Conservation (phyloP, 2,797 vertebrate genomes). For the Typhlichthys subterraneus region DNA sequence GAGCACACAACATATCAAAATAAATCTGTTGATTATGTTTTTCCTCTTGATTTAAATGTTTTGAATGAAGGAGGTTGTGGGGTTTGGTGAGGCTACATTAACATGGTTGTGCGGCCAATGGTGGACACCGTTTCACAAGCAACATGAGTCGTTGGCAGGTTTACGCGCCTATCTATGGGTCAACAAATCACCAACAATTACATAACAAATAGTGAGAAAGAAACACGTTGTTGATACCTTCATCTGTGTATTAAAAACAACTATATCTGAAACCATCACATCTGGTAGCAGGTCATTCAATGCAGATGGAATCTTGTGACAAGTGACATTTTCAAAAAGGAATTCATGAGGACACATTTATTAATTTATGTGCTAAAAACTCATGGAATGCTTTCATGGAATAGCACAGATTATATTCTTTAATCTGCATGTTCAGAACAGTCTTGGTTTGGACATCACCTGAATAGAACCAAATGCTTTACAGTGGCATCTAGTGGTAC, state of each 20-base stretch:
- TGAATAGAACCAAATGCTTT: constrained; percentile 71
- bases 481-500: constrained; percentile 58
- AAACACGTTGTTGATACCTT: constrained; percentile 31
- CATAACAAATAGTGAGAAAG: constrained; percentile 20
- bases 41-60: constrained; percentile 33
- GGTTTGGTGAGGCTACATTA: constrained; percentile 22
- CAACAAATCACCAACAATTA: constrained; percentile 10
- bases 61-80: constrained; percentile 30
- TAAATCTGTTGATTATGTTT: constrained; percentile 50
- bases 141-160: constrained; percentile 14
- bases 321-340: constrained; percentile 28
- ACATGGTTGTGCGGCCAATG: constrained; percentile 4
- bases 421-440: constrained; percentile 71
- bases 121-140: constrained; percentile 14
- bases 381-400: constrained; percentile 79
- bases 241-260: constrained; percentile 30
- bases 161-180: constrained; percentile 19
- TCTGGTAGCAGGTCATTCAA: constrained; percentile 7
- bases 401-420: constrained; percentile 60
- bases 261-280: constrained; percentile 22
- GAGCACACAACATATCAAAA: constrained; percentile 59
- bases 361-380: constrained; percentile 20
- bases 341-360: constrained; percentile 24
- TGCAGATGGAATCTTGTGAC: constrained; percentile 8
- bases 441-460: constrained; percentile 76